Percentiles rank a stretch among this genome's conserved stretches.
Evolutionary conservation across 2,888 invertebrate genomes (phyloP).

Genomic region (Ferrisia virgata): DNA sequence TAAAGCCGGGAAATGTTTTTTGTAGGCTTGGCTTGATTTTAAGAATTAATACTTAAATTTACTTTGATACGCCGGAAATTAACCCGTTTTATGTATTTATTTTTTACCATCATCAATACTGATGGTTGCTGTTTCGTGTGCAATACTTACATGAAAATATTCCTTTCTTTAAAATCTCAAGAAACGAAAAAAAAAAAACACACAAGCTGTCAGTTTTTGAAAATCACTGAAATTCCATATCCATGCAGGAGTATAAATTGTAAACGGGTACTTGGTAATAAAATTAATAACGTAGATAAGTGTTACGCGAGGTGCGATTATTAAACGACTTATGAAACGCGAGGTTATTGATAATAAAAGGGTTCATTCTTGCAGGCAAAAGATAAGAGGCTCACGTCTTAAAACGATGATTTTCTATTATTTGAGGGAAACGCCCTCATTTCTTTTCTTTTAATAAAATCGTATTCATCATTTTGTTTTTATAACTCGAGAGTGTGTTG

Average conservation of each 20-base stretch:
- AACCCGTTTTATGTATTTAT: no score
- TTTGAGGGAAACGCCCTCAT: constrained; percentile 29
- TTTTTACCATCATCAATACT: no score
- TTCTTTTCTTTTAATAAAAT: constrained; percentile 15
- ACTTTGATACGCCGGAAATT: no score
- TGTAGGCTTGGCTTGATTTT: no score
- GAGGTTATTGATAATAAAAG: constrained; percentile 44
- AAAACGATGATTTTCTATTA: constrained; percentile 42
- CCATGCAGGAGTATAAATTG: neutral
- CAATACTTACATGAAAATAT: neutral
- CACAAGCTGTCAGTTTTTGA: neutral
- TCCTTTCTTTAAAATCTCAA: neutral
- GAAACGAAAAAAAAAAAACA: neutral
- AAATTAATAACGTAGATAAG: constrained; percentile 36
- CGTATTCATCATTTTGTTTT: constrained; percentile 35
- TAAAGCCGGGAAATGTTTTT: no score
- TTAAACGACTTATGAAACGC: constrained; percentile 37
- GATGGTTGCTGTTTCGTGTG: neutral
- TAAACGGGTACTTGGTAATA: constrained; percentile 21
- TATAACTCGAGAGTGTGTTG: neutral
- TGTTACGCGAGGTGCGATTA: constrained; percentile 38
- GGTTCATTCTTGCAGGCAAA: constrained; percentile 40
- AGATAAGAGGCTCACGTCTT: constrained; percentile 44
- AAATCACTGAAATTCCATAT: neutral
- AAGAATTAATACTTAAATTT: no score